A percentile compares a stretch with the other conserved stretches of the same genome.
These are phyloP conservation scores for Patella vulgata DNA, from an alignment of 1,140 invertebrate genomes.

Conservation along the genomic window DNA sequence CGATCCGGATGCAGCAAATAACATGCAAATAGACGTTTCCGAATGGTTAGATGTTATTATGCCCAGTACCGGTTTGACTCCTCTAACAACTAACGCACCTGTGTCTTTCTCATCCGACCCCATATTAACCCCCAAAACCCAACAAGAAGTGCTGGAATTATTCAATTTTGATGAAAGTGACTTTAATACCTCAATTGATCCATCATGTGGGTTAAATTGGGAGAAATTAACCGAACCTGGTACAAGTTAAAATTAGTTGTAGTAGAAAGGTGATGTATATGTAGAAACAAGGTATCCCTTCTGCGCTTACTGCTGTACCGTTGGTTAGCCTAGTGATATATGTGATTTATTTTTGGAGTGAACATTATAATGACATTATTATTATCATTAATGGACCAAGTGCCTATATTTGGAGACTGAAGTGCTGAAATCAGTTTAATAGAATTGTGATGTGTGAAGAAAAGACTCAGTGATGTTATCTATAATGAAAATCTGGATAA, in stretches of 20 bases:
- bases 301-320: too few relatives aligned
- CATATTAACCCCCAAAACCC: constrained; percentile 71
- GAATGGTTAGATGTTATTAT: constrained; percentile 80
- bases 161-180: constrained; percentile 78
- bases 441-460: too few relatives aligned
- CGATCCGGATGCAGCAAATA: constrained; percentile 44
- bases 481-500: too few relatives aligned
- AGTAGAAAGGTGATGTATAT: not conserved
- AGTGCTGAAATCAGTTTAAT: too few relatives aligned
- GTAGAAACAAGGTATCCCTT: too few relatives aligned
- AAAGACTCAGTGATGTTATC: too few relatives aligned
- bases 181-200: constrained; percentile 73
- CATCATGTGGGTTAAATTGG: constrained; percentile 59
- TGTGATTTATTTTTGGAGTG: too few relatives aligned
- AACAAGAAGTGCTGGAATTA: constrained; percentile 75
- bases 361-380: too few relatives aligned
- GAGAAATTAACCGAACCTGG: constrained; percentile 56
- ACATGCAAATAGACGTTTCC: constrained; percentile 77
- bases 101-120: constrained; percentile 71
- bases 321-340: too few relatives aligned
- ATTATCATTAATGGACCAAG: too few relatives aligned
- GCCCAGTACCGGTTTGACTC: constrained; percentile 61
- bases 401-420: too few relatives aligned
- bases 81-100: constrained; percentile 55
- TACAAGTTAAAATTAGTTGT: constrained; percentile 16